phyloP scores from a whole-genome alignment of 1,140 invertebrate genomes.

The Diuraphis noxia region DNA sequence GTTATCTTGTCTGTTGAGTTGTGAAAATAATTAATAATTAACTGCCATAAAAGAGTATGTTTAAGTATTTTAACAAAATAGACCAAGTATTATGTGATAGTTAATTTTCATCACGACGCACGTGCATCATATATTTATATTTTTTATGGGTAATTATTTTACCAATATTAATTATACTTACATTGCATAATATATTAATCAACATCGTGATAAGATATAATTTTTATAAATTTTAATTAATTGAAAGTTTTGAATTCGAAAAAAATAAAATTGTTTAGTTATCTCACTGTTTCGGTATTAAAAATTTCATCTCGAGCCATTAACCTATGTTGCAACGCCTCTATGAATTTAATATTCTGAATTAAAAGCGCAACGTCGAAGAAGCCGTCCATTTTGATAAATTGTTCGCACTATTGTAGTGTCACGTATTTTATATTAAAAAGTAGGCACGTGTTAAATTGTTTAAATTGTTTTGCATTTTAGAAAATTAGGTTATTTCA shows the following conservation, averaged over 20 bases:
- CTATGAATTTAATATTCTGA: neutral
- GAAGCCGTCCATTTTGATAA: neutral
- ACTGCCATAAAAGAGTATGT: neutral
- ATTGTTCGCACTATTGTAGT: neutral
- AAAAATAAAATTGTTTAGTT: neutral
- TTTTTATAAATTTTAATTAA: neutral
- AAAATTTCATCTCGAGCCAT: neutral
- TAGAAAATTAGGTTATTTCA: neutral
- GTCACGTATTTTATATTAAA: neutral
- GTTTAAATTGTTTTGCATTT: neutral
- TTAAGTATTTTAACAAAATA: neutral
- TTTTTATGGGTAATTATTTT: neutral
- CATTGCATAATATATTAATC: neutral
- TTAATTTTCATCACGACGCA: neutral
- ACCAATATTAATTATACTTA: no score
- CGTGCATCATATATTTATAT: neutral
- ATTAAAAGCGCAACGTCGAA: neutral
- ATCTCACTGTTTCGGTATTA: neutral
- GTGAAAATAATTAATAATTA: neutral
- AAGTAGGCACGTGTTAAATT: neutral
- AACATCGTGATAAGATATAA: neutral
- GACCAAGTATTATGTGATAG: neutral
- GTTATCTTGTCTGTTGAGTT: neutral
- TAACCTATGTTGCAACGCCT: neutral
- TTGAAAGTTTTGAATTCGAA: neutral